Evolutionary conservation across 2,113 vertebrate species (phyloP), one percentile per base, ranked within the genome.

Genomic region (Chiloscyllium plagiosum): DNA sequence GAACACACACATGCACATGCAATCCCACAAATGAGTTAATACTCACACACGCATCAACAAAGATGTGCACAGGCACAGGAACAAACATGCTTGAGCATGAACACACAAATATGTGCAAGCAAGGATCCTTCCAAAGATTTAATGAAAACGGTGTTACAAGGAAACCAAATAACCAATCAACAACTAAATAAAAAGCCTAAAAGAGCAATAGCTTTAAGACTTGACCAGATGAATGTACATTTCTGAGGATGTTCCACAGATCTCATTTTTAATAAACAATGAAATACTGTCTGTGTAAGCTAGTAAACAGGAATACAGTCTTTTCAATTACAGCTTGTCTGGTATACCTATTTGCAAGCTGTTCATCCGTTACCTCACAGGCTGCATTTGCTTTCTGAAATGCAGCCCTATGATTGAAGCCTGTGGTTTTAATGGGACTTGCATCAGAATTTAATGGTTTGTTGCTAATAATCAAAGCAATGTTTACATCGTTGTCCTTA

Each of bases 361-460:
- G 96, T 96, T 98, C 97, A 97, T 97, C 97, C 97, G 97, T 97
- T 97, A 97, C 97, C 96, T 97, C 96, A 95, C 96, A 96, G 96
- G 65, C 65, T 93, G n/a, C 61, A 93, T 50, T 93, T 66, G 61
- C 26, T 61, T 87, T 0, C 33, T 90, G 65, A 93, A 93, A 66
- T 68, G 65, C 90, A 37, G 90, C 96, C 96, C 97, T 96, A 97
- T 96, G 86, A 96, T 96, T 96, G 97, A 96, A 96, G 97, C 96
- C 96, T 96, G 97, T 97, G 96, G 96, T 96, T 97, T 97, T 97
- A 97, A 97, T 96, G 97, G 97, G 97, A 97, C 97, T 97, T 98
- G 97, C 97, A 97, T 97, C 97, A 98, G 97, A 97, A 97, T 97
- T 97, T 97, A 98, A 98, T 97, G 97, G 97, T 98, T 98, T 98